Conservation (phyloP, 1,140 invertebrate species). For the Apis dorsata region DNA sequence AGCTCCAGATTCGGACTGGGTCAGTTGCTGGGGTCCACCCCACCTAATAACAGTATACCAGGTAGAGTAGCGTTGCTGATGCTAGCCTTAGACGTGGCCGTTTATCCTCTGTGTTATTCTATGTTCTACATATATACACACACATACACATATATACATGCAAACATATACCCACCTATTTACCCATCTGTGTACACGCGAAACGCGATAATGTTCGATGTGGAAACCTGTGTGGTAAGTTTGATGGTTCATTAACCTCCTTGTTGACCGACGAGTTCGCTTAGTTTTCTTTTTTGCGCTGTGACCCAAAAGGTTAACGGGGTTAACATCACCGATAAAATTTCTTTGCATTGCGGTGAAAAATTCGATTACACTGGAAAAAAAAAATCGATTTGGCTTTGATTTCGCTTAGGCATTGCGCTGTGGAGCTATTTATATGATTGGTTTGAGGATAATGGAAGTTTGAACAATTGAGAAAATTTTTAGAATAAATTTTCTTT, state of each 20-base stretch:
- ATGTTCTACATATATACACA: neutral
- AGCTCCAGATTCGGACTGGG: conserved; percentile 94
- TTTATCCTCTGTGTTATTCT: conserved; percentile 46
- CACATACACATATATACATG: neutral
- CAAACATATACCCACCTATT: neutral
- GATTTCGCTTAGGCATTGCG: neutral
- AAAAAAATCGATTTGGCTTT: neutral
- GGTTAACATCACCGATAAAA: too few species aligned
- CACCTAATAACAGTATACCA: conserved; percentile 83
- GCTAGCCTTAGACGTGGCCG: conserved; percentile 56
- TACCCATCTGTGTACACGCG: conserved; percentile 21
- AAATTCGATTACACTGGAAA: neutral
- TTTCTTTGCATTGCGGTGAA: neutral
- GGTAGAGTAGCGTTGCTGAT: conserved; percentile 82
- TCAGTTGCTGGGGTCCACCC: conserved; percentile 87
- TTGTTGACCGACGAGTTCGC: neutral
- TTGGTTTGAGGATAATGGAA: neutral
- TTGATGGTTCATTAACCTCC: conserved; percentile 7
- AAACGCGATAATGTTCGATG: conserved; percentile 40
- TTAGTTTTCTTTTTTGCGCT: neutral
- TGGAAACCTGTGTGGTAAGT: conserved; percentile 48
- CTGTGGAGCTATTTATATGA: neutral
- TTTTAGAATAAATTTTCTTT: neutral
- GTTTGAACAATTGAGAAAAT: neutral
- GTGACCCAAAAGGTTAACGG: neutral